Conservation (phyloP, 2,113 vertebrate species). For the Candoia aspera region DNA sequence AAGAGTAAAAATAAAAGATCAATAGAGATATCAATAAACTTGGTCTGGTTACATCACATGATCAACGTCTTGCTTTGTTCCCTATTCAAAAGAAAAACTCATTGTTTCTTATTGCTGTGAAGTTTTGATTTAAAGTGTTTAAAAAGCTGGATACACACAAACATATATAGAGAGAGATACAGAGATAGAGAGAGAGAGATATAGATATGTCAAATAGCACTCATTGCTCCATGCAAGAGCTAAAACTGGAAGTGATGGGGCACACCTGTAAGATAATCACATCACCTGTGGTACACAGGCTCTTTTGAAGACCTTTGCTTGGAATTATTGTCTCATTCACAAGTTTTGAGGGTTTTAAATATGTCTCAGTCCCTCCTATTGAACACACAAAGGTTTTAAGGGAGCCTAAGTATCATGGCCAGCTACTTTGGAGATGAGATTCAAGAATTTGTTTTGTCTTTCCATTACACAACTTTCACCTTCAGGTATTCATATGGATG, state of each 20-base stretch:
- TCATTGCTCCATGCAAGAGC: neutral
- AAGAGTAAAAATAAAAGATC: neutral
- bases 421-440: neutral
- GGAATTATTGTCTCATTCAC: neutral
- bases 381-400: neutral
- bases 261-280: neutral
- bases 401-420: neutral
- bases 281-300: neutral
- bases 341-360: neutral
- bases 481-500: neutral
- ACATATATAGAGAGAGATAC: too few relatives aligned
- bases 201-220: neutral
- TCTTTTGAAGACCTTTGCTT: neutral
- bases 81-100: too few relatives aligned
- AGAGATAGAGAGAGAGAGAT: too few relatives aligned
- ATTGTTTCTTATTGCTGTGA: neutral
- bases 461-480: neutral
- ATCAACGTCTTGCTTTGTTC: neutral
- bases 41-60: neutral
- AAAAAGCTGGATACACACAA: neutral
- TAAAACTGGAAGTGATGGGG: neutral
- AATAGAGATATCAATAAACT: neutral
- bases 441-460: neutral
- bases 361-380: neutral
- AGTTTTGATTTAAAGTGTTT: neutral